Evolutionary conservation across 2,797 vertebrate genomes (phyloP).

Genomic region (Gallinago solitaria): DNA sequence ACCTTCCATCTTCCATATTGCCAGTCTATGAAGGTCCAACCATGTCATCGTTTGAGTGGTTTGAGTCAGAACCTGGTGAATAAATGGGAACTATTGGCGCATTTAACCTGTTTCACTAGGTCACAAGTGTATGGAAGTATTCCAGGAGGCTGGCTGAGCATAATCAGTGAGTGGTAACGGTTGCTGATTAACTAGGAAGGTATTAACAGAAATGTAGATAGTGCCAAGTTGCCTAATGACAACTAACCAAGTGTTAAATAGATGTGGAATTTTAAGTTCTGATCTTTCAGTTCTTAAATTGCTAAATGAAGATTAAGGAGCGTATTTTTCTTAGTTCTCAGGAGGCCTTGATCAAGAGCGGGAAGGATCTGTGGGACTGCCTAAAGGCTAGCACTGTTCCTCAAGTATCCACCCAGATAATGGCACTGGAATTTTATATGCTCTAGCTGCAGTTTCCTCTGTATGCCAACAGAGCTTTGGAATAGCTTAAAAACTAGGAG

Average conservation of each 20-base stretch:
- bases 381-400: neutral
- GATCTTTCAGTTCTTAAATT: conserved; percentile 9
- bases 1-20: neutral
- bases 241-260: conserved; percentile 53
- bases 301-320: conserved; percentile 37
- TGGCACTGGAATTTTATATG: neutral
- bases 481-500: neutral
- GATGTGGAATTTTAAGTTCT: conserved; percentile 22
- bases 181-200: conserved; percentile 26
- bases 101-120: neutral
- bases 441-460: neutral
- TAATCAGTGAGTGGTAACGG: conserved; percentile 2
- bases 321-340: neutral
- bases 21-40: neutral
- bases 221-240: conserved; percentile 33
- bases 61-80: neutral
- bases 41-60: neutral
- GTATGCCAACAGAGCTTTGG: neutral
- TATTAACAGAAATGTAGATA: conserved; percentile 18
- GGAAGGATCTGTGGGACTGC: rapidly evolving
- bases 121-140: neutral
- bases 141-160: neutral
- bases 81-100: neutral
- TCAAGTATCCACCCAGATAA: neutral
- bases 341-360: neutral